Evolutionary conservation across 1,140 invertebrate genomes (phyloP).

Genomic region (Colletes gigas): DNA sequence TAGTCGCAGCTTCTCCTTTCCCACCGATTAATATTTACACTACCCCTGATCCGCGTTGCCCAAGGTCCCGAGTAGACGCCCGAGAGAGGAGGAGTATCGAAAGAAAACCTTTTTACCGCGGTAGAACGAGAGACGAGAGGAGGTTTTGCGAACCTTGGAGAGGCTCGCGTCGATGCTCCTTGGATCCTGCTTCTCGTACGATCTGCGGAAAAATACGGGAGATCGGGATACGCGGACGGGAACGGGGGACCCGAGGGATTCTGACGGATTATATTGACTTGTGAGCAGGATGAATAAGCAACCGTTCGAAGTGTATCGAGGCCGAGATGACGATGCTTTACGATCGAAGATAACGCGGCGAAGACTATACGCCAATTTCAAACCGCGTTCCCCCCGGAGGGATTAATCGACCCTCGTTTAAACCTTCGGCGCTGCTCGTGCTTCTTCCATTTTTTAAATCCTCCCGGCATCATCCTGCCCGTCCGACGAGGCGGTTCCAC

Average conservation of each 20-base stretch:
- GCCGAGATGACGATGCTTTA: constrained; percentile 62
- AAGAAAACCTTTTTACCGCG: no score
- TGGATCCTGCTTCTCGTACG: neutral
- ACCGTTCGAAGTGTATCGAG: constrained; percentile 54
- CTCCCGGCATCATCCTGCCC: constrained; percentile 52
- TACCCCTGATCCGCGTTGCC: neutral
- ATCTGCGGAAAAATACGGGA: neutral
- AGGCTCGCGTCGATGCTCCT: neutral
- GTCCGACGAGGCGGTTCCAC: constrained; percentile 15
- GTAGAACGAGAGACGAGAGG: neutral
- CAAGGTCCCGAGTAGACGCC: neutral
- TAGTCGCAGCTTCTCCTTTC: neutral
- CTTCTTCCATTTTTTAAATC: constrained; percentile 65
- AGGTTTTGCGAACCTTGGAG: constrained; percentile 3
- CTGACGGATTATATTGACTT: constrained; percentile 59
- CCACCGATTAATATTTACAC: constrained; percentile 42
- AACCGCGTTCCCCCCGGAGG: constrained; percentile 57
- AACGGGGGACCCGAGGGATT: constrained; percentile 16
- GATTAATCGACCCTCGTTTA: constrained; percentile 66
- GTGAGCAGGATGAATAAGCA: constrained; percentile 61
- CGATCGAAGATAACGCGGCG: constrained; percentile 62
- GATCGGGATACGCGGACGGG: neutral
- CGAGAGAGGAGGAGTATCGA: neutral
- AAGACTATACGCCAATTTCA: constrained; percentile 68
- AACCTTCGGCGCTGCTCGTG: constrained; percentile 51